A percentile compares a stretch with the other conserved stretches of the same genome.
Evolutionary conservation across 2,113 vertebrate genomes (phyloP).

Genomic region (Dendropsophus ebraccatus): DNA sequence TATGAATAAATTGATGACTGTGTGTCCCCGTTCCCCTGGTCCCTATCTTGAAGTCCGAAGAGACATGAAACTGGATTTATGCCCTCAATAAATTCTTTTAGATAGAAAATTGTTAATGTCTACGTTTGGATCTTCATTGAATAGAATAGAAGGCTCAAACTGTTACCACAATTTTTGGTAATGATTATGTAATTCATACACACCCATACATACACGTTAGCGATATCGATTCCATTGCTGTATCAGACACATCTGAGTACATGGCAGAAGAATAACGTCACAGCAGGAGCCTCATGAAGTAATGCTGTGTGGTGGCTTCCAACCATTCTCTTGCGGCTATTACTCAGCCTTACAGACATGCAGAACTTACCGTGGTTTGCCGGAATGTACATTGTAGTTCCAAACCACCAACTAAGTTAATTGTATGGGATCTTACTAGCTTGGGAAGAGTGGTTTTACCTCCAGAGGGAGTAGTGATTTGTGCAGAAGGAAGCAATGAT

Average conservation of each 20-base stretch:
- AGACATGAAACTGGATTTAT: too few species aligned
- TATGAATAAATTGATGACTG: too few species aligned
- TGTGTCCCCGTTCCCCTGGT: too few species aligned
- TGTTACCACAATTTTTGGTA: neutral
- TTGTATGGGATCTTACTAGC: neutral
- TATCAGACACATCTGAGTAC: neutral
- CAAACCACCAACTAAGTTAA: conserved; percentile 16
- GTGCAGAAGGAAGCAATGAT: conserved; percentile 9
- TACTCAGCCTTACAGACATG: conserved; percentile 34
- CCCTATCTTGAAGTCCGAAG: too few species aligned
- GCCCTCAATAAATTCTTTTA: too few species aligned
- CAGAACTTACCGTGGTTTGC: neutral
- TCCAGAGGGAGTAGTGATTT: conserved; percentile 16
- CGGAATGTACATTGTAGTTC: conserved; percentile 20
- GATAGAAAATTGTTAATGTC: too few species aligned
- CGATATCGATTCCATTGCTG: neutral
- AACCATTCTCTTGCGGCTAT: conserved; percentile 29
- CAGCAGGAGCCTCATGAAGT: neutral
- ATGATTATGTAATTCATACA: neutral
- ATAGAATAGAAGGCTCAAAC: neutral
- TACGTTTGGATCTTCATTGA: neutral
- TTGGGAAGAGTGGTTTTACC: neutral
- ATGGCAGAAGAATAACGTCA: neutral
- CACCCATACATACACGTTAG: neutral
- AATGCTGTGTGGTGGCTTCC: neutral